A percentile compares a stretch with the other conserved stretches of the same genome.
These are phyloP conservation scores for Bemisia tabaci DNA, from an alignment of 1,140 invertebrate species.

Conservation along the genomic window DNA sequence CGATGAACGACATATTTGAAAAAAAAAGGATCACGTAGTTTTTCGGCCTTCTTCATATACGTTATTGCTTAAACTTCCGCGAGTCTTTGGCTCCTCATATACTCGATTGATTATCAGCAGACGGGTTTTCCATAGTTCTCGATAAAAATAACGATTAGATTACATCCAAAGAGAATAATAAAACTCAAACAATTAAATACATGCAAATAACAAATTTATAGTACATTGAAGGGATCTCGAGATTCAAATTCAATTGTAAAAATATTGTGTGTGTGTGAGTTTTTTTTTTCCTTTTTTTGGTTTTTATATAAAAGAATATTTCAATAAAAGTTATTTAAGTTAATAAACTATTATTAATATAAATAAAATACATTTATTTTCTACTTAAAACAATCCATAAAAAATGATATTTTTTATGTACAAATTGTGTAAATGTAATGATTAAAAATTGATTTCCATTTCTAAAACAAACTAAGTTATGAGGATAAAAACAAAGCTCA, in stretches of 20 bases:
- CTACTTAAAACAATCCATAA: neutral
- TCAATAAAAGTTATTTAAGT: neutral
- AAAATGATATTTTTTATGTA: neutral
- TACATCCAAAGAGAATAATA: no score
- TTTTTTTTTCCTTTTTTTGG: neutral
- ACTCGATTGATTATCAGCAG: no score
- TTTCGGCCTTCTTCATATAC: no score
- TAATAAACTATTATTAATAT: neutral
- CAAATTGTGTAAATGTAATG: neutral
- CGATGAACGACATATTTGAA: no score
- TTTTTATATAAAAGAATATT: neutral
- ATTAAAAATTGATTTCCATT: neutral
- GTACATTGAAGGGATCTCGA: neutral
- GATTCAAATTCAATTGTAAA: neutral
- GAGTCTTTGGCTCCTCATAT: no score
- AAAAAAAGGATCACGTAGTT: no score
- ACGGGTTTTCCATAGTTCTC: no score
- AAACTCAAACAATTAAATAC: no score
- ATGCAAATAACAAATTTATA: neutral
- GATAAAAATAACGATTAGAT: no score
- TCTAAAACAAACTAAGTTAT: neutral
- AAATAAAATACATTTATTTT: constrained; percentile 1
- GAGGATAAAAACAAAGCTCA: neutral
- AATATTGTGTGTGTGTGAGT: no score
- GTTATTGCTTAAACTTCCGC: no score